These are phyloP conservation scores for Myotis daubentonii DNA, from an alignment of 2,797 vertebrate species.

Conservation along the genomic window DNA sequence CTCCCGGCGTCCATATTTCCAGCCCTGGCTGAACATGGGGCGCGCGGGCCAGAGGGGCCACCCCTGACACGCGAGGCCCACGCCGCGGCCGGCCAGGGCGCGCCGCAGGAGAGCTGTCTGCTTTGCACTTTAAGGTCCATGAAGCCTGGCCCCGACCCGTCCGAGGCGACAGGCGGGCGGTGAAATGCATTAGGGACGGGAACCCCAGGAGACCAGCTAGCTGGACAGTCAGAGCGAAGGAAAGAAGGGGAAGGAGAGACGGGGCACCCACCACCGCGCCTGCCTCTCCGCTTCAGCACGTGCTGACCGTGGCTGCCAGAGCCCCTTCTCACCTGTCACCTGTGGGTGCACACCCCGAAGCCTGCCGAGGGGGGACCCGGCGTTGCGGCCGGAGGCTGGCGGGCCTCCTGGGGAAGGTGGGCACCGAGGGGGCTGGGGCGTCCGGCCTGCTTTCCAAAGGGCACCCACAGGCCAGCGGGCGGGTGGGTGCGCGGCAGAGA, in stretches of 20 bases:
- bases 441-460: not conserved
- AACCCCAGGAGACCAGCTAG: slow-evolving; percentile 81
- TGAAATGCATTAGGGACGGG: slow-evolving; percentile 89
- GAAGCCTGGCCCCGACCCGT: slow-evolving; percentile 92
- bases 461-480: too few species aligned
- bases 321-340: not conserved
- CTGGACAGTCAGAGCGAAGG: not conserved
- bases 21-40: slow-evolving; percentile 93
- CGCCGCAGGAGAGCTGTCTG: slow-evolving; percentile 87
- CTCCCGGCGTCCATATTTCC: slow-evolving; percentile 99
- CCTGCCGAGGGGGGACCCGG: too few species aligned
- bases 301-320: slow-evolving; percentile 88
- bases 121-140: slow-evolving; percentile 90
- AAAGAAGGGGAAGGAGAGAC: not conserved
- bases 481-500: not conserved
- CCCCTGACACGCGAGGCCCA: slow-evolving; percentile 79
- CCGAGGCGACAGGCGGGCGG: slow-evolving; percentile 90
- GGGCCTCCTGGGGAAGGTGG: not conserved
- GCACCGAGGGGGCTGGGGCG: not conserved
- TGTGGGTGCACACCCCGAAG: slow-evolving; percentile 68
- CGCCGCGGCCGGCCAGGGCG: slow-evolving; percentile 78
- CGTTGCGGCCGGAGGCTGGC: rapidly evolving
- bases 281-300: not conserved
- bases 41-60: slow-evolving; percentile 93
- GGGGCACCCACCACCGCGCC: not conserved